A percentile compares a stretch with the other conserved stretches of the same genome.
Conservation (phyloP, 2,113 vertebrate species). For the Lonchura striata region DNA sequence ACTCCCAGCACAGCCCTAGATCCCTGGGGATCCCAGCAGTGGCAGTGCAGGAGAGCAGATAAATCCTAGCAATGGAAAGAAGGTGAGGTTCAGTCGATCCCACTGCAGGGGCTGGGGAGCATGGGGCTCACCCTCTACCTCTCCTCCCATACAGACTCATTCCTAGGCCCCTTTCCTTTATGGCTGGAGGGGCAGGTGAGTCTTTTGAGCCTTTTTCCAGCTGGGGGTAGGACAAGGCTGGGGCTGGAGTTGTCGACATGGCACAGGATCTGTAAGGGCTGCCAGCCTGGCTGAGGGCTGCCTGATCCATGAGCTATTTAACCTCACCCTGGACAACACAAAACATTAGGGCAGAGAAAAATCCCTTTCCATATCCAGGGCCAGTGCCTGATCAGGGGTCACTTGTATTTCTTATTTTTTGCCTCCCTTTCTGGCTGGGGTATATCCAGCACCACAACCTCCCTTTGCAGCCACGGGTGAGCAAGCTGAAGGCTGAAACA, state of each 20-base stretch:
- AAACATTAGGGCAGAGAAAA: not conserved
- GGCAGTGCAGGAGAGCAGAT: not conserved
- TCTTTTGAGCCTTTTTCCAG: not conserved
- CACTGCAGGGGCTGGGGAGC: not conserved
- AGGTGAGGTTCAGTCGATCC: not conserved
- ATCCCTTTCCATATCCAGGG: not conserved
- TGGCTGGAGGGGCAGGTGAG: not conserved
- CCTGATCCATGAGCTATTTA: not conserved
- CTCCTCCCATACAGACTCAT: not conserved
- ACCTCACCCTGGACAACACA: not conserved
- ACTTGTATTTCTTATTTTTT: not conserved
- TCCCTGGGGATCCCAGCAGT: rapidly evolving
- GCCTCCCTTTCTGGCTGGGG: not conserved
- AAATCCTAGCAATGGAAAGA: not conserved
- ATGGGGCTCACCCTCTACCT: not conserved
- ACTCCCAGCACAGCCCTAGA: not conserved
- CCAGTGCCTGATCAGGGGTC: not conserved
- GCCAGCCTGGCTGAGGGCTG: not conserved
- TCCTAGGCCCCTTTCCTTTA: not conserved
- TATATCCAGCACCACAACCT: not conserved
- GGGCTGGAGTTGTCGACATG: rapidly evolving
- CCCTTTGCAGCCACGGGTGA: not conserved
- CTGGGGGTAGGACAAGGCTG: not conserved
- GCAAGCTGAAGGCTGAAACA: not conserved
- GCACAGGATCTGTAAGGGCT: not conserved